Evolutionary conservation across 1,140 invertebrate species (phyloP).

Genomic region (Megalonaias nervosa): DNA sequence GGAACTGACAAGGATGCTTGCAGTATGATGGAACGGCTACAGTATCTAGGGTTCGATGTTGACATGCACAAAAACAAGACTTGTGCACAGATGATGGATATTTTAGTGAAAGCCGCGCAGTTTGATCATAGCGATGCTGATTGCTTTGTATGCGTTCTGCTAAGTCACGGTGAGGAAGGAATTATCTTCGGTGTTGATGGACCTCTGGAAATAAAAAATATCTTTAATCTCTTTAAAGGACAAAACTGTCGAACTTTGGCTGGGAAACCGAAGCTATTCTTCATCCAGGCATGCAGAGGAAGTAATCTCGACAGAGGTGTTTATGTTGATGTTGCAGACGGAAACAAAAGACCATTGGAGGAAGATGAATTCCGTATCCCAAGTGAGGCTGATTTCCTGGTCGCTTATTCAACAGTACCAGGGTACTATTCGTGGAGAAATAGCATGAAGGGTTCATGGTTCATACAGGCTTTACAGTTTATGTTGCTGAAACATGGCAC

Average conservation of each 20-base stretch:
- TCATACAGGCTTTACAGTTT: slow-evolving; percentile 33
- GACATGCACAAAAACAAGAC: slow-evolving; percentile 23
- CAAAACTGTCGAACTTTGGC: slow-evolving; percentile 43
- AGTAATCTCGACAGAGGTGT: slow-evolving; percentile 19
- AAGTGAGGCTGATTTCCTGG: slow-evolving; percentile 51
- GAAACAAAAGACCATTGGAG: not conserved
- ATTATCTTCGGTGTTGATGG: slow-evolving; percentile 49
- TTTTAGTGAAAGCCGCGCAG: slow-evolving; percentile 10
- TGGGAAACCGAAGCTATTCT: slow-evolving; percentile 64
- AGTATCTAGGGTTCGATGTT: slow-evolving; percentile 22
- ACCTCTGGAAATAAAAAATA: slow-evolving; percentile 39
- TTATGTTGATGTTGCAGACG: slow-evolving; percentile 18
- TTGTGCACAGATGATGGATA: slow-evolving; percentile 14
- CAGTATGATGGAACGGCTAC: slow-evolving; percentile 9
- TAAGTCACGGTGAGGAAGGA: slow-evolving; percentile 59
- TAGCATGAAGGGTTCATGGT: slow-evolving; percentile 49
- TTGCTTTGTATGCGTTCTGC: slow-evolving; percentile 47
- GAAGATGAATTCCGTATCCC: slow-evolving; percentile 37
- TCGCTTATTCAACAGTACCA: slow-evolving; percentile 53
- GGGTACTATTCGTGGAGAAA: slow-evolving; percentile 50
- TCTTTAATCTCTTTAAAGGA: slow-evolving; percentile 56
- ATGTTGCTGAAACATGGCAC: slow-evolving; percentile 32
- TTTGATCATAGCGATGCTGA: slow-evolving; percentile 40
- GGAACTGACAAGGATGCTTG: slow-evolving; percentile 30
- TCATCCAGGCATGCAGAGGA: slow-evolving; percentile 65